Evolutionary conservation across 2,888 invertebrate genomes (phyloP).

Genomic region (Caenorhabditis sp.): DNA sequence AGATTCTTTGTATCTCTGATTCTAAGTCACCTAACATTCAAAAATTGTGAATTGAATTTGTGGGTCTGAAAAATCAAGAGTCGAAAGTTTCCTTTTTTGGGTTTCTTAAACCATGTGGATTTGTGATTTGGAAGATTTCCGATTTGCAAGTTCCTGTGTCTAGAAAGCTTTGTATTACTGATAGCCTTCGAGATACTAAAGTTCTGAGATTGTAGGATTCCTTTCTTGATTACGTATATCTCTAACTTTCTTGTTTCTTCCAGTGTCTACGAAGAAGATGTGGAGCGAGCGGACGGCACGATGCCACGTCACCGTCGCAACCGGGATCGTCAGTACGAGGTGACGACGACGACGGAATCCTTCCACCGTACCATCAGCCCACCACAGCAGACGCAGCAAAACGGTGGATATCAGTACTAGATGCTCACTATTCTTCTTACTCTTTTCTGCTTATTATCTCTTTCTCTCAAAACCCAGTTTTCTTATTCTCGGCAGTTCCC

Average conservation of each 20-base stretch:
- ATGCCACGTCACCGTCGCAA: slow-evolving; percentile 78
- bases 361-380: slow-evolving; percentile 83
- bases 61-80: no score
- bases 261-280: slow-evolving; percentile 83
- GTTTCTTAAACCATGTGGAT: no score
- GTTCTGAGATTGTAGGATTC: no score
- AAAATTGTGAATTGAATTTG: no score
- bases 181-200: no score
- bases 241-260: not conserved
- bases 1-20: no score
- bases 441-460: not conserved
- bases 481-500: slow-evolving; percentile 38
- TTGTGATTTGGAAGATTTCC: no score
- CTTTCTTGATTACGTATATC: no score
- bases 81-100: no score
- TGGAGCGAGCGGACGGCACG: slow-evolving; percentile 75
- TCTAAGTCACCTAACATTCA: no score
- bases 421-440: not conserved
- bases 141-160: no score
- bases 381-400: slow-evolving; percentile 71
- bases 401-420: slow-evolving; percentile 68
- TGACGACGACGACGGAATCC: slow-evolving; percentile 83
- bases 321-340: slow-evolving; percentile 75
- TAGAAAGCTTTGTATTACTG: no score
- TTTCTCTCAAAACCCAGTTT: slow-evolving; percentile 47